Base-by-base conservation (phyloP, 1,140 invertebrate species). In the Euura lappo region DNA sequence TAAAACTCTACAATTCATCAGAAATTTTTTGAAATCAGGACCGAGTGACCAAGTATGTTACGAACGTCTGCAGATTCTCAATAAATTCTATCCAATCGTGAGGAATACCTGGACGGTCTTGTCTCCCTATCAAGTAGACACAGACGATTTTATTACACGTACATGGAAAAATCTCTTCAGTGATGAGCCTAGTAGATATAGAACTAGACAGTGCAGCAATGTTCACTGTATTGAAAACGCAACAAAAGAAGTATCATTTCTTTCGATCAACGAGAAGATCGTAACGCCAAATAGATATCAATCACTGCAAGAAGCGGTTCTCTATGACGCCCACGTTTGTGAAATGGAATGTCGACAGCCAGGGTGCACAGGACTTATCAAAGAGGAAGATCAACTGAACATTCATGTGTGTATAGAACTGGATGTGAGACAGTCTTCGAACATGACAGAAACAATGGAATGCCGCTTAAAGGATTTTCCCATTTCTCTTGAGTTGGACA, bases 131-230 rank as follows among this genome's bases (percentile, higher is more conserved):
- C 4, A 11, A 43, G 47, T 71, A 7, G 28, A 71, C 65, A 44
- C 70, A 11, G 42, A 65, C 3, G 51, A 71, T 71, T 60, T 71
- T 64, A 60, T 71, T 44, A 43, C 70, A 71, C 4, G 47, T 1
- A 43, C 65, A 44, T 71, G 70, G 51, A 64, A 51, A 4, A 65
- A 47, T 65, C 11, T 42, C 6, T 71, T 71, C 44, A 44, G n/a
- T 4, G 47, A 71, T 11, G 70, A 64, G 42, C 70, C 70, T n/a
- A 71, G 70, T 71, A 44, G 4, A 65, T 71, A 64, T 65, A 51
- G 51, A 51, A 64, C 6, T 43, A 44, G 65, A 10, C 4, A 64
- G 60, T 71, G 70, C n/a, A 64, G 51, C 51, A 43, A 11, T 65
- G 1, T 8, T 4, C 11, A 71, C 47, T 71, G 70, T 71, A 11